Evolutionary conservation across 2,113 vertebrate species (phyloP).

Genomic region (Numida meleagris): DNA sequence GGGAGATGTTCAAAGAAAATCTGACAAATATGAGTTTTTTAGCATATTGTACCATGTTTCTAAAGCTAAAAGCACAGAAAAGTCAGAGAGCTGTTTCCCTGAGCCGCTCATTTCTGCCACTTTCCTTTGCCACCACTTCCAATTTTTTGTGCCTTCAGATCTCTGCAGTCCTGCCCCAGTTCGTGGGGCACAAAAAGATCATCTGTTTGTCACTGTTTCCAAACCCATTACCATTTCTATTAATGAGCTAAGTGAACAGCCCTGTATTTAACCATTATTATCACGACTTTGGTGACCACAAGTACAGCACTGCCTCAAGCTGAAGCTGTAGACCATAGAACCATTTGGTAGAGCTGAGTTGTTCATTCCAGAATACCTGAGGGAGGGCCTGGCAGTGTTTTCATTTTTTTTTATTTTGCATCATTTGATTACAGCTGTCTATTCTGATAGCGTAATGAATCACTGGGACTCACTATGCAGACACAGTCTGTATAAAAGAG

Average conservation of each 20-base stretch:
- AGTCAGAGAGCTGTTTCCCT: neutral
- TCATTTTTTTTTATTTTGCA: neutral
- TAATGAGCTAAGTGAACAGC: neutral
- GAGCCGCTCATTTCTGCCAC: too few species aligned
- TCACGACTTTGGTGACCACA: neutral
- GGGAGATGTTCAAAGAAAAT: neutral
- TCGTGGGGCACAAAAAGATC: neutral
- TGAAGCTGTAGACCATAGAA: neutral
- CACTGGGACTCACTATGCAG: neutral
- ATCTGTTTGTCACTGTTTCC: neutral
- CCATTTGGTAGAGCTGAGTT: neutral
- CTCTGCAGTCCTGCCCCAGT: neutral
- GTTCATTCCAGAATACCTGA: neutral
- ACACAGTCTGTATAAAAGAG: neutral
- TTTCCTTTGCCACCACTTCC: neutral
- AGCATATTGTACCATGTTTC: neutral
- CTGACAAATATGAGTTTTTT: constrained; percentile 8
- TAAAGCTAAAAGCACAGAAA: neutral
- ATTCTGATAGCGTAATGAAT: neutral
- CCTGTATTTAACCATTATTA: neutral
- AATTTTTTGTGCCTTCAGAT: neutral
- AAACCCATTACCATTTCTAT: neutral
- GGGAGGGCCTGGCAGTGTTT: neutral
- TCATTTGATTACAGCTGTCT: neutral
- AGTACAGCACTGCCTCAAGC: neutral